Conservation (phyloP, 2,113 vertebrate genomes). For the Ploceus nigricollis region DNA sequence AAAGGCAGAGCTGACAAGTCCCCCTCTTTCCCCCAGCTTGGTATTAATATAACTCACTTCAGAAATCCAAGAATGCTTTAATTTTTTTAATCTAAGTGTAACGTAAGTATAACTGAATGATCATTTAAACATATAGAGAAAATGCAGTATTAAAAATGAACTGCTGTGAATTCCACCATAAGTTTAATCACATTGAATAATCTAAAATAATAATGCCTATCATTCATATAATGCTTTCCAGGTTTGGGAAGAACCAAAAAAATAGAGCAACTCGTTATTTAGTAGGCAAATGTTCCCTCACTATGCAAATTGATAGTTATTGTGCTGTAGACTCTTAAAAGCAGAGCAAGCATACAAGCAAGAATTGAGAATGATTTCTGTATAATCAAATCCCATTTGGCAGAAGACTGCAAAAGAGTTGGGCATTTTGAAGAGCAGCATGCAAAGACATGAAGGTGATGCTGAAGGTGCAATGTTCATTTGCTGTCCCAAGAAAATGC, state of each 20-base stretch:
- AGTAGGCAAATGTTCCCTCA: conserved; percentile 44
- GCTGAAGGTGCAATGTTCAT: not conserved
- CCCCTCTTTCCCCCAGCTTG: not conserved
- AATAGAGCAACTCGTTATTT: conserved; percentile 8
- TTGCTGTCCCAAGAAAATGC: not conserved
- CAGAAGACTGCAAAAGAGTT: conserved; percentile 30
- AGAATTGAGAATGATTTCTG: conserved; percentile 28
- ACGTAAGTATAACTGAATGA: conserved; percentile 6
- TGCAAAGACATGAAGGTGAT: not conserved
- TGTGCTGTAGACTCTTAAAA: not conserved
- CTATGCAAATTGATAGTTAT: conserved; percentile 12
- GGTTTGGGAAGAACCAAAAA: not conserved
- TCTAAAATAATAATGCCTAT: conserved; percentile 22
- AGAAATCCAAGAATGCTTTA: not conserved
- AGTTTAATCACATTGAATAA: conserved; percentile 52
- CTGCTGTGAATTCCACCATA: conserved; percentile 33
- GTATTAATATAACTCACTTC: conserved; percentile 3
- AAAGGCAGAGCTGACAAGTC: not conserved
- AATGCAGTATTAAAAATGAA: conserved; percentile 36
- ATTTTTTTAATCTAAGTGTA: conserved; percentile 54
- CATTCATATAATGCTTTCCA: not conserved
- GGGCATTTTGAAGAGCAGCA: not conserved
- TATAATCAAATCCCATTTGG: not conserved
- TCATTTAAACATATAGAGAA: conserved; percentile 47
- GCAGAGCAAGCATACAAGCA: not conserved